phyloP scores from a whole-genome alignment of 2,113 vertebrate genomes.

The Mirounga angustirostris region DNA sequence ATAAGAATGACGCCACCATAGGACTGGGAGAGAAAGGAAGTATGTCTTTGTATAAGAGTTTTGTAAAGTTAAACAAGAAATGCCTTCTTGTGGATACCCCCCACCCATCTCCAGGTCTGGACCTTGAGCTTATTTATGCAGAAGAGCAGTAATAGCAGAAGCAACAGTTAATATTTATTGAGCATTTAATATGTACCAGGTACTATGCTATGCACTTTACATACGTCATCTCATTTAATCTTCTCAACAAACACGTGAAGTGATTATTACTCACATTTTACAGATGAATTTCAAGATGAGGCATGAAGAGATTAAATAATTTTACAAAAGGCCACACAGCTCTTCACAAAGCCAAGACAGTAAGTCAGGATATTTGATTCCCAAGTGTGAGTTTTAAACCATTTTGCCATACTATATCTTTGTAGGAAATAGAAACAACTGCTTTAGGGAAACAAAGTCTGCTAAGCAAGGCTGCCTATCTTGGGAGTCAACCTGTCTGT shows the following conservation, averaged over 20 bases:
- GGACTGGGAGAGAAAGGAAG: neutral
- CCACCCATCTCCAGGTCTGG: neutral
- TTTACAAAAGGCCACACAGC: conserved; percentile 14
- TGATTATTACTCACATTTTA: neutral
- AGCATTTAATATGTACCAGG: neutral
- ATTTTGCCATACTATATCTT: neutral
- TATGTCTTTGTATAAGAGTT: neutral
- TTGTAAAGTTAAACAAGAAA: conserved; percentile 27
- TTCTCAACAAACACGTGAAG: neutral
- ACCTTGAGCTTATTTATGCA: neutral
- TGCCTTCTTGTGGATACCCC: neutral
- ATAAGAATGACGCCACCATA: neutral
- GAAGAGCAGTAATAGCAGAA: neutral
- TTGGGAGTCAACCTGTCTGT: neutral
- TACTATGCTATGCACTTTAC: neutral
- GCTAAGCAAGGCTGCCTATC: neutral
- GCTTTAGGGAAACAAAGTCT: neutral
- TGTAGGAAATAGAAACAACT: conserved; percentile 3
- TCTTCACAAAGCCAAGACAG: conserved; percentile 17
- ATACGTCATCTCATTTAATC: conserved; percentile 27
- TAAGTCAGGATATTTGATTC: neutral
- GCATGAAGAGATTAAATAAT: neutral
- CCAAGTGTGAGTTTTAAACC: conserved; percentile 17
- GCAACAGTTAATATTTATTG: neutral
- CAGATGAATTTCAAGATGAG: conserved; percentile 4